phyloP scores from a whole-genome alignment of 2,113 vertebrate genomes.

The Ceyx melanurus region DNA sequence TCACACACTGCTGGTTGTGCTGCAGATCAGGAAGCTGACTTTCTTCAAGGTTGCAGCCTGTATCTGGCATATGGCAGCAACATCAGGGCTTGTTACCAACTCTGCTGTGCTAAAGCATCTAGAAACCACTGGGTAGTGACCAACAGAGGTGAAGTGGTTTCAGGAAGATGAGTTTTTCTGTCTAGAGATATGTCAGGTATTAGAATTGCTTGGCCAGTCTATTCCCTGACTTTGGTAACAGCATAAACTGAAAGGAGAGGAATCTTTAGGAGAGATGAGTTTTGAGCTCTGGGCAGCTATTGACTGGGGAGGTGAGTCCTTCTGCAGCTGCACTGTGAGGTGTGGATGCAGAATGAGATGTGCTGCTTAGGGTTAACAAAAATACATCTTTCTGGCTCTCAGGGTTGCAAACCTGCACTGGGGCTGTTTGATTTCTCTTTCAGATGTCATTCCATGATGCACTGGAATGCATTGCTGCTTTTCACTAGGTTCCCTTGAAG shows the following conservation, averaged over 20 bases:
- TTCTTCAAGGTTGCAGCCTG: neutral
- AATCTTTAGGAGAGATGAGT: neutral
- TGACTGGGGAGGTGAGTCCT: neutral
- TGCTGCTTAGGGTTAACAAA: too few relatives aligned
- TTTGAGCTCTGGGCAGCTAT: neutral
- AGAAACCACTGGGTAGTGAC: neutral
- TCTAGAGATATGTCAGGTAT: neutral
- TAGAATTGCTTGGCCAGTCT: neutral
- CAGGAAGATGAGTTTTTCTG: neutral
- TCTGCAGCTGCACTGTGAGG: neutral
- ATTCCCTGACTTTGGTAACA: neutral
- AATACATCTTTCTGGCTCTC: neutral
- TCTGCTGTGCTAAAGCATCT: neutral
- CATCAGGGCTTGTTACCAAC: neutral
- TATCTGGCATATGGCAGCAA: neutral
- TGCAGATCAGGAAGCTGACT: neutral
- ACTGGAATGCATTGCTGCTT: neutral
- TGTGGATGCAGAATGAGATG: too few relatives aligned
- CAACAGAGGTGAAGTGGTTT: neutral
- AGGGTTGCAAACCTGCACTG: neutral
- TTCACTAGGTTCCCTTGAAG: neutral
- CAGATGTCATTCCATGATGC: neutral
- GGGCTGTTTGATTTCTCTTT: neutral
- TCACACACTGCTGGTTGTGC: accelerated
- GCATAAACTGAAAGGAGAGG: neutral